Evolutionary conservation across 1,140 invertebrate genomes (phyloP), one percentile per base, ranked within the genome.

Genomic region (Pseudachorutes palmiensis): DNA sequence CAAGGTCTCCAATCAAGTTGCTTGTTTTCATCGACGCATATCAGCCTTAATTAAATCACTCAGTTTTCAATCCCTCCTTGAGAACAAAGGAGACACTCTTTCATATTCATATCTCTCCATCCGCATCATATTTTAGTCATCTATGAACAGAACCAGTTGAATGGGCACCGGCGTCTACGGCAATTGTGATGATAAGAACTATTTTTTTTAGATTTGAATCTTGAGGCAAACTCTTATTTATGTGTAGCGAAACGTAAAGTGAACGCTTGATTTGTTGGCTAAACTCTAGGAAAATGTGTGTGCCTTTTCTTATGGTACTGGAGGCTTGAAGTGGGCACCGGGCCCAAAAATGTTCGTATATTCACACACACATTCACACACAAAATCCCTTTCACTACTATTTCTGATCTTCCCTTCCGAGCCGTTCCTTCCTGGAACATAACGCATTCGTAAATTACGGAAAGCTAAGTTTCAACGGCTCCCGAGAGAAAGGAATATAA

Each of bases 401-500:
- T 9, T 45, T 9, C 36, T 45, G 36, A n/a, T n/a, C n/a, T n/a
- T n/a, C n/a, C n/a, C n/a, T n/a, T n/a, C n/a, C n/a, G n/a, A n/a
- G n/a, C n/a, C n/a, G n/a, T n/a, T n/a, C n/a, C n/a, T n/a, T n/a
- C n/a, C n/a, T n/a, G n/a, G n/a, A n/a, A n/a, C n/a, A n/a, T n/a
- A n/a, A n/a, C n/a, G n/a, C n/a, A n/a, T n/a, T n/a, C n/a, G n/a
- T n/a, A n/a, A n/a, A n/a, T n/a, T n/a, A n/a, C n/a, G n/a, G n/a
- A n/a, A 9, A 45, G 36, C 36, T 19, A 12, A 12, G 9, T 45
- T 45, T 45, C 19, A 45, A 19, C 36, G 19, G 9, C 24, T 55
- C 51, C 24, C 12, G 3, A 16, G 51, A 55, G 24, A 12, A 26
- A 58, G 41, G 59, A 66, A 66, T 60, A 66, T 66, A 66, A 66